These are phyloP conservation scores for Nematolebias whitei DNA, from an alignment of 2,113 vertebrate species.

Conservation along the genomic window DNA sequence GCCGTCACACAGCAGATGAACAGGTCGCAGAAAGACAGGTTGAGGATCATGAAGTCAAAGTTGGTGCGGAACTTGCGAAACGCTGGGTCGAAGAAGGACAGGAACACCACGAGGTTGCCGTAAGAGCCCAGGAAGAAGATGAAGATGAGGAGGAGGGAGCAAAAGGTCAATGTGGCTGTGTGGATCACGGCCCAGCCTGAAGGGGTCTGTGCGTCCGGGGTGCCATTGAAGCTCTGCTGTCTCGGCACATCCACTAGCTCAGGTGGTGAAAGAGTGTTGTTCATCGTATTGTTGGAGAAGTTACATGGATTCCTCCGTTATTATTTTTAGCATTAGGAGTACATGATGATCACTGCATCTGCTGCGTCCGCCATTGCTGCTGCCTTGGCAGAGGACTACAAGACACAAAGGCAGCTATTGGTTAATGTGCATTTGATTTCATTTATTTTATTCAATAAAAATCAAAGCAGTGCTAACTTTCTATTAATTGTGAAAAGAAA, in stretches of 20 bases:
- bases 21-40: constrained; percentile 95
- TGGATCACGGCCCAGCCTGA: constrained; percentile 83
- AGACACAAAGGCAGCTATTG: constrained; percentile 40
- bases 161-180: constrained; percentile 86
- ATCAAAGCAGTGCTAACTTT: not conserved
- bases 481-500: not conserved
- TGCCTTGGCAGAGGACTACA: constrained; percentile 42
- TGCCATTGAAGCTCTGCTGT: constrained; percentile 71
- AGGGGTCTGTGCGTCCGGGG: constrained; percentile 46
- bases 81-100: constrained; percentile 95
- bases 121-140: constrained; percentile 95
- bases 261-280: constrained; percentile 80
- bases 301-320: constrained; percentile 44
- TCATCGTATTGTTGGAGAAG: constrained; percentile 80
- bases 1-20: constrained; percentile 92
- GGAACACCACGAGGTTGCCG: constrained; percentile 93
- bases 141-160: constrained; percentile 85
- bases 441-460: not conserved
- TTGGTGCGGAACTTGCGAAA: constrained; percentile 95
- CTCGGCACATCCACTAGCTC: constrained; percentile 73
- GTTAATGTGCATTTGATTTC: not conserved
- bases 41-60: constrained; percentile 98
- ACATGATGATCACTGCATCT: constrained; percentile 30
- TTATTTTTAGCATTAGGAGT: constrained; percentile 38
- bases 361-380: constrained; percentile 47